Evolutionary conservation across 2,797 vertebrate species (phyloP).

Genomic region (Crocidura indochinensis): DNA sequence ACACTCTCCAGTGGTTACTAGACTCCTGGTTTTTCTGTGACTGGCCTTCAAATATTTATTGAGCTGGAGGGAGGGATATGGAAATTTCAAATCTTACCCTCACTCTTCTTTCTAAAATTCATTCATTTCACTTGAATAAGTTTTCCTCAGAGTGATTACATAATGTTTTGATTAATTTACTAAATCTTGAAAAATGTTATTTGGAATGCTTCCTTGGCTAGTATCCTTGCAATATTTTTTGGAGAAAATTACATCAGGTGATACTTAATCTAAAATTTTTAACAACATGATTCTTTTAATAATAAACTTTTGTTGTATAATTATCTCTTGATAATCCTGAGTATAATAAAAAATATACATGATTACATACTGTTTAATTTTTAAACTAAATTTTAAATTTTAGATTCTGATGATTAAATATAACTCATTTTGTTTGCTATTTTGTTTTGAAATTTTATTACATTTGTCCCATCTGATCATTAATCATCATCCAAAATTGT

Average conservation of each 20-base stretch:
- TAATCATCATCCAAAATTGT: neutral
- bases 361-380: neutral
- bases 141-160: neutral
- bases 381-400: conserved; percentile 1
- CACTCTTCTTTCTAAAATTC: conserved; percentile 2
- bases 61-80: neutral
- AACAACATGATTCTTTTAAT: neutral
- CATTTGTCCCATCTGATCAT: neutral
- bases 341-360: neutral
- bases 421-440: neutral
- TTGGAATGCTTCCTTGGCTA: neutral
- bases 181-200: neutral
- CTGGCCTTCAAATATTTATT: neutral
- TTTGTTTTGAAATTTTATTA: conserved; percentile 10
- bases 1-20: neutral
- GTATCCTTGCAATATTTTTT: neutral
- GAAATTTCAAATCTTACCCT: neutral
- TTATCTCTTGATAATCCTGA: neutral
- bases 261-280: neutral
- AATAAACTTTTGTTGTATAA: neutral
- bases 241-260: neutral
- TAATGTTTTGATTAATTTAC: neutral
- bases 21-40: neutral
- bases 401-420: neutral
- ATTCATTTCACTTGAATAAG: conserved; percentile 16